These are phyloP conservation scores for Pseudococcus longispinus DNA, from an alignment of 2,888 invertebrate genomes.

Conservation along the genomic window DNA sequence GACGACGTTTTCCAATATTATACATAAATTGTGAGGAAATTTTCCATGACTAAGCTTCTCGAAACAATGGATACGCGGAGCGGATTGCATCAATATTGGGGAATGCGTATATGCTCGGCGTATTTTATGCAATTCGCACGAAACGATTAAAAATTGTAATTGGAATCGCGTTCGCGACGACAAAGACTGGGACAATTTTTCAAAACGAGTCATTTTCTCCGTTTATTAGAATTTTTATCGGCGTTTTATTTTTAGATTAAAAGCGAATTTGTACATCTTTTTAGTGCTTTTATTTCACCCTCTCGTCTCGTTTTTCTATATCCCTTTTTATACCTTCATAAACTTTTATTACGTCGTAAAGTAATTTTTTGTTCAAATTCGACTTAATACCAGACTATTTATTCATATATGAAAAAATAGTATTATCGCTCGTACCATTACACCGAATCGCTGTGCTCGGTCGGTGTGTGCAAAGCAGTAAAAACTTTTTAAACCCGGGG, in stretches of 20 bases:
- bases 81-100: background rate
- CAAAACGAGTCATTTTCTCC: background rate
- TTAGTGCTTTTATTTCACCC: background rate
- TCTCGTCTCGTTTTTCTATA: background rate
- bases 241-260: conserved; percentile 3
- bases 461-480: background rate
- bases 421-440: background rate
- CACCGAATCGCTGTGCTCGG: background rate
- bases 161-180: background rate
- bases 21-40: background rate
- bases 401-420: conserved; percentile 4
- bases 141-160: background rate
- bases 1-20: background rate
- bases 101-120: background rate
- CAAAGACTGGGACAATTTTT: background rate
- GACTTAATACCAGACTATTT: background rate
- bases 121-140: background rate
- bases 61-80: background rate
- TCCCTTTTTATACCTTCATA: conserved; percentile 1
- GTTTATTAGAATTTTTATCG: background rate
- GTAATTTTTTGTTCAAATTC: background rate
- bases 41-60: background rate
- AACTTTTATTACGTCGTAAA: conserved; percentile 11
- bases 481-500: background rate
- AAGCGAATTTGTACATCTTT: background rate